Evolutionary conservation across 2,113 vertebrate genomes (phyloP), one percentile per base, ranked within the genome.

Genomic region (Prionailurus viverrinus): DNA sequence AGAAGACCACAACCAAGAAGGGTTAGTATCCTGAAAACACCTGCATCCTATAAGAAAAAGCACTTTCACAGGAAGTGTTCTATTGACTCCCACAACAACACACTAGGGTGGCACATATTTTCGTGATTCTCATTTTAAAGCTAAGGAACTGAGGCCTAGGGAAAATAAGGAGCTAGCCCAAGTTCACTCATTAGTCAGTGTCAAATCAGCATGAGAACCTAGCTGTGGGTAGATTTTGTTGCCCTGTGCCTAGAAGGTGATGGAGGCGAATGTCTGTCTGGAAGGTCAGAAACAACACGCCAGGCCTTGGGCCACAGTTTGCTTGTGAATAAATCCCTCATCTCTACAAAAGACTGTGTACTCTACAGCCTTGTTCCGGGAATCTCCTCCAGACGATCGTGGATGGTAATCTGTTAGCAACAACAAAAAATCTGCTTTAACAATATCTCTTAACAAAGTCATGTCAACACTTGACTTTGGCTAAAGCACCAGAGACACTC

Each of bases 401-500:
- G 33, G 4, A 2, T 94, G 29, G 0, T 1, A 76, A 76, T 84
- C 45, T 53, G 80, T 95, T 97, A 65, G 71, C 65, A 53, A 25
- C 10, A 90, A 87, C 14, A 94, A 78, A 68, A 53, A 63, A 66
- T 58, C 58, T 84, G 16, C 65, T 95, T 68, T 7, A 84, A 84
- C 51, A 55, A 14, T 76, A 11, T n/a, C 12, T 76, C 53, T 58
- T 53, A 89, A 91, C 33, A 78, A 31, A 97, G 51, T 55, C 5
- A 63, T 94, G 45, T 12, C 3, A 82, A 36, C 90, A 87, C 55
- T 23, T 13, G 21, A 73, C 71, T 48, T 97, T 97, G 97, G 61
- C 36, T 96, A 95, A 95, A 97, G 89, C 21, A 3, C n/a, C 82
- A 97, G 76, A 82, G 55, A 85, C 89, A 80, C 73, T 88, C 93